Evolutionary conservation across 2,888 invertebrate species (phyloP).

Genomic region (Drymonia ruficornis): DNA sequence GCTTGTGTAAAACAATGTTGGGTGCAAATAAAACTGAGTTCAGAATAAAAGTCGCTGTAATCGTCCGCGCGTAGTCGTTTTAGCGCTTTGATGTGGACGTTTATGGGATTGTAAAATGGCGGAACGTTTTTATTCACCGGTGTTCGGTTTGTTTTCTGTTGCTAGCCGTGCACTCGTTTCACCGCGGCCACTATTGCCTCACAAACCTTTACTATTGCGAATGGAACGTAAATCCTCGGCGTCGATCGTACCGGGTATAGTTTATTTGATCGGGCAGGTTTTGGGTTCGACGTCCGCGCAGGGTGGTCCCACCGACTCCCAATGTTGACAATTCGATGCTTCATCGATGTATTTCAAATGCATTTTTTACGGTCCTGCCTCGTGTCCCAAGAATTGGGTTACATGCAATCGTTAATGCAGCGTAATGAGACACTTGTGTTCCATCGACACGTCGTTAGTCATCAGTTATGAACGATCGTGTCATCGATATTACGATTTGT

Average conservation of each 20-base stretch:
- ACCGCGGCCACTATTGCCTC: conserved; percentile 46
- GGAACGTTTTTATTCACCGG: conserved; percentile 59
- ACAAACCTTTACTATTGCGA: conserved; percentile 50
- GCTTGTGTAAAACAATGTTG: conserved; percentile 14
- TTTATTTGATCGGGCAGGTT: conserved; percentile 59
- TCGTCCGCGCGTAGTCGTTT: conserved; percentile 37
- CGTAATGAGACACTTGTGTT: conserved; percentile 41
- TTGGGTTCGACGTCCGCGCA: conserved; percentile 56
- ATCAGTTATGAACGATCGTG: conserved; percentile 40
- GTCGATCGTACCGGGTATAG: conserved; percentile 51
- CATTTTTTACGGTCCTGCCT: conserved; percentile 25
- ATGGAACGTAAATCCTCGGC: conserved; percentile 59
- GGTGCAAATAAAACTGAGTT: conserved; percentile 29
- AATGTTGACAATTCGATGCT: conserved; percentile 42
- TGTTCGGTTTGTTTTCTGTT: conserved; percentile 50
- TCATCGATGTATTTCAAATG: conserved; percentile 32
- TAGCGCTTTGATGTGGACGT: conserved; percentile 58
- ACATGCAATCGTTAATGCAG: conserved; percentile 34
- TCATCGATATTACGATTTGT: conserved; percentile 34
- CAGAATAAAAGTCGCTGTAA: conserved; percentile 33
- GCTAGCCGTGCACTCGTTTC: conserved; percentile 40
- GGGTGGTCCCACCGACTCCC: conserved; percentile 54
- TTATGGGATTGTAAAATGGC: conserved; percentile 62
- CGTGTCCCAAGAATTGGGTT: conserved; percentile 32
- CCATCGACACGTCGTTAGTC: conserved; percentile 32